Evolutionary conservation across 2,797 vertebrate species (phyloP).

Genomic region (Knipowitschia caucasica): DNA sequence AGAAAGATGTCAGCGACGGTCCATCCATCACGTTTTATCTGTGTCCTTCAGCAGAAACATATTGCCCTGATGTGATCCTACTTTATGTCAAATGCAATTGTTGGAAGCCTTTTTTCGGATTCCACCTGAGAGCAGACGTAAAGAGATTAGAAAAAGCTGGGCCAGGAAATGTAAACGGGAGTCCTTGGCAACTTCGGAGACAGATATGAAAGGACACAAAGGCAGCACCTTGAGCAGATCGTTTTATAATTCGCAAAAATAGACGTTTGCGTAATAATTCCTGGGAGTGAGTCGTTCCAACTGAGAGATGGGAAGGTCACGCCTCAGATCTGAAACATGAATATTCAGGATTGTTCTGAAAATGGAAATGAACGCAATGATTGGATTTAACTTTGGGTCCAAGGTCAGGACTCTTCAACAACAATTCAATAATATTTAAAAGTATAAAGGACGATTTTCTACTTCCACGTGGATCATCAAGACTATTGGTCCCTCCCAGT

Average conservation of each 20-base stretch:
- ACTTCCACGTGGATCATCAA: too few relatives aligned
- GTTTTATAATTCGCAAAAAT: conserved; percentile 29
- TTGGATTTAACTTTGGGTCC: not conserved
- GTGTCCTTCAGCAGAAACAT: conserved; percentile 13
- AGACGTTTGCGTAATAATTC: conserved; percentile 12
- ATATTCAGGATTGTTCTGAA: conserved; percentile 16
- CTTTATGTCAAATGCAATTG: not conserved
- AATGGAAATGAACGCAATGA: conserved; percentile 17
- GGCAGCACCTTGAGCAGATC: conserved; percentile 26
- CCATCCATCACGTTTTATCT: conserved; percentile 31
- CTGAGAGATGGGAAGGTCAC: conserved; percentile 22
- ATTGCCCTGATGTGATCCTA: conserved; percentile 13
- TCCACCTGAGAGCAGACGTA: conserved; percentile 12
- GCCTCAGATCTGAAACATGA: conserved; percentile 1
- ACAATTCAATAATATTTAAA: too few relatives aligned
- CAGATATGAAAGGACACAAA: conserved; percentile 13
- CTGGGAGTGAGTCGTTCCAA: conserved; percentile 7
- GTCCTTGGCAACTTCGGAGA: conserved; percentile 25
- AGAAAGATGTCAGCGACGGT: conserved; percentile 16
- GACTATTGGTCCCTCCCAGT: too few relatives aligned
- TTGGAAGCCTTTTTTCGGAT: not conserved
- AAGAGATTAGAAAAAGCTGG: conserved; percentile 12
- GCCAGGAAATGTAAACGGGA: conserved; percentile 15
- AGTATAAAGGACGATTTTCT: too few relatives aligned
- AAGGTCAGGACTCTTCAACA: conserved; percentile 19